Evolutionary conservation across 2,888 invertebrate genomes (phyloP), one percentile per base, ranked within the genome.

Genomic region (Apeira syringaria): DNA sequence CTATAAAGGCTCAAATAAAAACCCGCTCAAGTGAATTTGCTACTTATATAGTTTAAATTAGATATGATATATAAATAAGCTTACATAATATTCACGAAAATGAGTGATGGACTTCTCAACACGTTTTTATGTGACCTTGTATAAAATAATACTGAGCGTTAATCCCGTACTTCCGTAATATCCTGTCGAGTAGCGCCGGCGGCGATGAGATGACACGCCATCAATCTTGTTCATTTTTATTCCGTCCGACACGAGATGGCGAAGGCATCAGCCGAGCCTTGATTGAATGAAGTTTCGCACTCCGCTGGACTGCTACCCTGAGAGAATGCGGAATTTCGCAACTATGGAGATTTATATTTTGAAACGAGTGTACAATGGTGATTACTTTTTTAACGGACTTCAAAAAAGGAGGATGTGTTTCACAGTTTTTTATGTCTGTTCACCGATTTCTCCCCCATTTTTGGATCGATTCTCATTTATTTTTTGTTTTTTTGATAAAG

Each of bases 221-320:
- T 77, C 74, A 66, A 76, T 78, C 78, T 70, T 68, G 57, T 50
- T 74, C 70, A 76, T 75, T 76, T 76, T 73, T 68, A 59, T 63
- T 61, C 47, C 48, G 44, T 45, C 40, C 51, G 55, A 35, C 41
- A 49, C 53, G 9, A 20, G 20, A 9, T 9, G 24, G 9, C 1
- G 52, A 45, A 46, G 57, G 59, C 46, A 58, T 51, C 45, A 56
- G 56, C 56, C 53, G 53, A 44, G 26, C 26, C 60, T 64, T 70
- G 68, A 71, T 70, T 74, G 65, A 61, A 68, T 61, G 60, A 53
- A 59, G 57, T 30, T 42, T 42, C 43, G 45, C 43, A 47, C 46
- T 40, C 25, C 44, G 39, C 26, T 22, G 42, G 41, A 42, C 47
- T 36, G 32, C 42, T 35, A 46, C 38, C 37, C 53, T 39, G 20